Evolutionary conservation across 2,888 invertebrate genomes (phyloP).

Genomic region (Periphyllus acericola): DNA sequence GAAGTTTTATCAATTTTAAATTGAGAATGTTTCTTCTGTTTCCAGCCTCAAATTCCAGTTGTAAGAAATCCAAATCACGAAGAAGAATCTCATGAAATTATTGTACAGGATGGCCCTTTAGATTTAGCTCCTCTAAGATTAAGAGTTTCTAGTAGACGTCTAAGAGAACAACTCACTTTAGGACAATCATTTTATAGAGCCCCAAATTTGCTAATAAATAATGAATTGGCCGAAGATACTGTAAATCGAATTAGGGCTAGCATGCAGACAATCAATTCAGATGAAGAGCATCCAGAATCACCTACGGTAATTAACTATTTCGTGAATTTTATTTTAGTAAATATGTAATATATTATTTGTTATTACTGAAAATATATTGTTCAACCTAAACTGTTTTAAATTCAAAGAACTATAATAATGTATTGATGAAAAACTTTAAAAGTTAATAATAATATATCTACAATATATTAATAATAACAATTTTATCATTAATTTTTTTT

Average conservation of each 20-base stretch:
- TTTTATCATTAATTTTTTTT: neutral
- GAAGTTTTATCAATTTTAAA: neutral
- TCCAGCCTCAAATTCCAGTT: conserved; percentile 2
- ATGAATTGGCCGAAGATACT: conserved; percentile 7
- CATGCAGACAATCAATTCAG: conserved; percentile 17
- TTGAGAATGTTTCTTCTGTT: neutral
- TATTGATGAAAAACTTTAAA: neutral
- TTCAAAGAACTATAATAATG: neutral
- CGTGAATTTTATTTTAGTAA: neutral
- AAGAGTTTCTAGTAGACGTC: conserved; percentile 46
- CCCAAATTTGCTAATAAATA: neutral
- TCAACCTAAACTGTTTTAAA: neutral
- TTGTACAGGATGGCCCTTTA: conserved; percentile 33
- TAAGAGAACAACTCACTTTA: conserved; percentile 5
- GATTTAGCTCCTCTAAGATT: conserved; percentile 43
- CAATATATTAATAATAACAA: neutral
- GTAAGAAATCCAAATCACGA: neutral
- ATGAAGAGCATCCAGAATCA: conserved; percentile 49
- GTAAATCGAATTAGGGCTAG: neutral
- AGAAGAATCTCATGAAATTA: neutral
- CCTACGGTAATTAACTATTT: conserved; percentile 33
- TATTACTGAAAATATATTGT: neutral
- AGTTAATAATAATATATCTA: neutral
- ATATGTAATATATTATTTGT: neutral
- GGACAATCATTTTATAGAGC: conserved; percentile 2